phyloP scores from a whole-genome alignment of 2,888 invertebrate species.

The Cremastobaeus sp. region DNA sequence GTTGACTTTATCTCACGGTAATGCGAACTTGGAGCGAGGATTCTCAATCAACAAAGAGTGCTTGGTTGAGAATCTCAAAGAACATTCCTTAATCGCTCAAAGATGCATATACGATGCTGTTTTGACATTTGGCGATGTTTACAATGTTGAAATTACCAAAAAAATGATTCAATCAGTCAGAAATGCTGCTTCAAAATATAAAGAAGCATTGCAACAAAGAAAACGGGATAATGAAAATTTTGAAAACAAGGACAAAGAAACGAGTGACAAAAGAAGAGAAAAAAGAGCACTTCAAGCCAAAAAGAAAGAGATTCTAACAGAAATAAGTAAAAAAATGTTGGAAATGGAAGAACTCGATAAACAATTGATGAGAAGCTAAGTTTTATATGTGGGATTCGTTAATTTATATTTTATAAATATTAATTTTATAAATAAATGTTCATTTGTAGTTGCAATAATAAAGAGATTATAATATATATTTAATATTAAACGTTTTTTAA shows the following conservation, averaged over 20 bases:
- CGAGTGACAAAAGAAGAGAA: not conserved
- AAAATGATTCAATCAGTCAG: constrained; percentile 48
- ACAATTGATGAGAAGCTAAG: not conserved
- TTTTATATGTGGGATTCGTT: not conserved
- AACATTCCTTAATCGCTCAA: constrained; percentile 53
- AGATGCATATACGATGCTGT: constrained; percentile 57
- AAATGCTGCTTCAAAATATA: constrained; percentile 46
- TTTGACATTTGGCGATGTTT: constrained; percentile 38
- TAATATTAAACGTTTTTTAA: too few relatives aligned
- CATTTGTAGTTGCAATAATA: too few relatives aligned
- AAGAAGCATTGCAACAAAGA: constrained; percentile 11
- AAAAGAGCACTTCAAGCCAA: not conserved
- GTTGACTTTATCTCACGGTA: constrained; percentile 21
- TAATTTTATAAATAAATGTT: too few relatives aligned
- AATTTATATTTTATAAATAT: too few relatives aligned
- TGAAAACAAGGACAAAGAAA: not conserved
- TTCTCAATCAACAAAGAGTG: constrained; percentile 61
- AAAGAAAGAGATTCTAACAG: not conserved
- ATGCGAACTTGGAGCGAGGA: constrained; percentile 58
- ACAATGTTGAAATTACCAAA: constrained; percentile 45
- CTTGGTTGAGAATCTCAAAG: constrained; percentile 57
- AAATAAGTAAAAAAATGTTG: not conserved
- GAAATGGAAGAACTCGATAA: not conserved
- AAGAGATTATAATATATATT: too few relatives aligned
- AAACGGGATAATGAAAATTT: not conserved